Evolutionary conservation across 2,113 vertebrate species (phyloP), one percentile per base, ranked within the genome.

Genomic region (Atlantisia rogersi): DNA sequence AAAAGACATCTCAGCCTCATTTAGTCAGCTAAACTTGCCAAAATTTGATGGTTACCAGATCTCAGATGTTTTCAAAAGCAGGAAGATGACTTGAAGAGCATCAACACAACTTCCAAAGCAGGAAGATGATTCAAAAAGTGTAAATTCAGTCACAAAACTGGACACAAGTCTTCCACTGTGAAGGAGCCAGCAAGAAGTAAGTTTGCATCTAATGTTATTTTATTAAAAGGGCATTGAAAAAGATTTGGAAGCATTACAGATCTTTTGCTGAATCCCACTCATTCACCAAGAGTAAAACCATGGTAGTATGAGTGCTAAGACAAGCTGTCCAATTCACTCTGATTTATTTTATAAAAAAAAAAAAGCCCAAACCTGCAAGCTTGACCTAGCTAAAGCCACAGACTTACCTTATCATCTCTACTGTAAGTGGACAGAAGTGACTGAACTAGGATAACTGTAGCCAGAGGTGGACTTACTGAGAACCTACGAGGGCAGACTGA

Each of bases 371-470:
- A 2, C 5, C 44, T 62, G 55, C 17, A 75, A 88, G 68, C 50
- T n/a, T 86, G 88, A 79, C 53, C 46, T 37, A 90, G 73, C 69
- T 94, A 52, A 92, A 95, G 71, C 67, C 69, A 80, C 67, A 46
- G 74, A 25, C n/a, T 85, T 62, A 90, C 87, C 75, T 92, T 90
- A 74, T 84, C 84, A 88, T 52, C 55, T 81, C 9, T 2, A 35
- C 35, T 35, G 29, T 24, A 86, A 79, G 37, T 17, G 73, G 87
- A 64, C 76, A 90, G 89, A 95, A 93, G 91, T 81, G 94, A 97
- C 89, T 95, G 87, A 97, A 96, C 65, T 88, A 37, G 93, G 86
- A 11, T 93, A 95, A 74, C 76, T 37, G 39, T 55, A 93, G 93
- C 82, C 80, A 96, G 84, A 90, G 90, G 79, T 94, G 17, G 7